phyloP scores from a whole-genome alignment of 2,797 vertebrate species.

The Aplochiton taeniatus region DNA sequence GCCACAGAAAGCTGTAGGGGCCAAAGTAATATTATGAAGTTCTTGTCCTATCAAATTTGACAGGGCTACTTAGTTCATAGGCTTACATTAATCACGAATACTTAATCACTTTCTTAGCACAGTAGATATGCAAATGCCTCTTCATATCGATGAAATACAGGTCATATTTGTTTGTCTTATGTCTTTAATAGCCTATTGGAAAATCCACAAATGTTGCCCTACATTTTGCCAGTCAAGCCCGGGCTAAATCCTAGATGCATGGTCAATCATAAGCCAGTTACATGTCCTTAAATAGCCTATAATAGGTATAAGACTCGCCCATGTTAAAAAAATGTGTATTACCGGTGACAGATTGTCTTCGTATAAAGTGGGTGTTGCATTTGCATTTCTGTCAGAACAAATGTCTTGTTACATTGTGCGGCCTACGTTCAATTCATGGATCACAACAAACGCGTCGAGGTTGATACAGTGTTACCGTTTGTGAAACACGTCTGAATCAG shows the following conservation, averaged over 20 bases:
- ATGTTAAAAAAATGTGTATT: slow-evolving; percentile 61
- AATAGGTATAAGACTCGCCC: slow-evolving; percentile 52
- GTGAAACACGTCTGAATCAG: neutral
- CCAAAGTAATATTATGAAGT: neutral
- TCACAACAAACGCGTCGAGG: slow-evolving; percentile 22
- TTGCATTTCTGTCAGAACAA: slow-evolving; percentile 41
- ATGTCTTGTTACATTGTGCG: slow-evolving; percentile 46
- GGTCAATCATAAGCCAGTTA: slow-evolving; percentile 46
- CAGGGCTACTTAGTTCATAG: no score
- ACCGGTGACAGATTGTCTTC: slow-evolving; percentile 40
- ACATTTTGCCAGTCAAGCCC: slow-evolving; percentile 51
- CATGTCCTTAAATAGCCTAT: slow-evolving; percentile 49
- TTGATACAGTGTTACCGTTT: slow-evolving; percentile 21
- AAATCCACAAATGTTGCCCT: slow-evolving; percentile 49
- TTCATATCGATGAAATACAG: slow-evolving; percentile 3
- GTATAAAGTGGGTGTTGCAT: slow-evolving; percentile 48
- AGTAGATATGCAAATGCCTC: neutral
- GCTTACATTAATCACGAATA: no score
- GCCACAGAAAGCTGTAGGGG: neutral
- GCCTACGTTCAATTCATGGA: slow-evolving; percentile 35
- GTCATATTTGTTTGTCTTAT: slow-evolving; percentile 3
- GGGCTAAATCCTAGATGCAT: slow-evolving; percentile 57
- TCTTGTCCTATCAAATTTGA: slow-evolving; percentile 30
- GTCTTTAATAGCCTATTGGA: slow-evolving; percentile 15
- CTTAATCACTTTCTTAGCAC: no score